Base-by-base conservation (phyloP, 1,140 invertebrate species). In the Protaetia brevitarsis region DNA sequence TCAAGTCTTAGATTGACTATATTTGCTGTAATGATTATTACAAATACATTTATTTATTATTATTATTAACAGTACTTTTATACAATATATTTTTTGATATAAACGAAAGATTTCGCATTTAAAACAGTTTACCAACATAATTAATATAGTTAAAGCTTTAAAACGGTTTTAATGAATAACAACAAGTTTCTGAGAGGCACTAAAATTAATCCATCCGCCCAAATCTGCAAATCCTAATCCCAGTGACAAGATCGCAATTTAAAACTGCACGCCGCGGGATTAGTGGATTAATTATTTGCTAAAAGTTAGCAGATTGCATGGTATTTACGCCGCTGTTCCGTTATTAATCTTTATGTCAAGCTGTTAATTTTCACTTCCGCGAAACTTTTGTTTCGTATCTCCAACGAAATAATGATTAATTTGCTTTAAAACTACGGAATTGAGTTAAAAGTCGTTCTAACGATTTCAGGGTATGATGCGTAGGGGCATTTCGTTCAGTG, bases 391-490 rank as follows among this genome's bases (percentile, higher is more conserved):
- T 51, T 51, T 51, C 21, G 19, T n/a, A n/a, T 23, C 19, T 16
- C 41, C 13, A 51, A 51, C 41, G 41, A 13, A 51, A 51, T 51
- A 23, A 51, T 51, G 41, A 51, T 51, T 51, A 51, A 51, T 51
- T 13, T 16, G 8, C 11, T 51, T 19, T 23, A 23, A 51, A 19
- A 8, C 19, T 16, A 51, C 41, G 26, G 23, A 45, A 45, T 45
- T 21, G 16, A 19, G 13, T 45, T 19, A 3, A 19, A 45, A 51
- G n/a, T n/a, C n/a, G n/a, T n/a, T n/a, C n/a, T n/a, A n/a, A n/a
- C n/a, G n/a, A n/a, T n/a, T n/a, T n/a, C n/a, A n/a, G n/a, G n/a
- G n/a, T n/a, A n/a, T n/a, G n/a, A n/a, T n/a, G n/a, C n/a, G n/a
- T n/a, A n/a, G n/a, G n/a, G n/a, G n/a, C n/a, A n/a, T n/a, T n/a